These are phyloP conservation scores for Panthera tigris DNA, from an alignment of 2,113 vertebrate genomes.

Conservation along the genomic window DNA sequence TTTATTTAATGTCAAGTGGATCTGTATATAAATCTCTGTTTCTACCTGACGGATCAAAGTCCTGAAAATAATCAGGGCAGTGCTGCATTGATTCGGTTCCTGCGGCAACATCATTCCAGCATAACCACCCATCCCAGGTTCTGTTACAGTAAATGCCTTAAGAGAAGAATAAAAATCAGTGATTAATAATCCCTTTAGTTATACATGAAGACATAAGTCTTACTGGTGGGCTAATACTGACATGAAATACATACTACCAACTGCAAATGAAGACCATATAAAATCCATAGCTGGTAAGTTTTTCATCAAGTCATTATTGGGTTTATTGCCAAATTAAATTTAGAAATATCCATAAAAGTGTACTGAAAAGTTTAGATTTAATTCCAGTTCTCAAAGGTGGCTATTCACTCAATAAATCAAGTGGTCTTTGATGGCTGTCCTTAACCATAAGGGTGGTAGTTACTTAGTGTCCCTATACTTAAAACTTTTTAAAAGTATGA, in stretches of 20 bases:
- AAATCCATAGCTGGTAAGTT: neutral
- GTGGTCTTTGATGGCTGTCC: neutral
- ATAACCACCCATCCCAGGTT: constrained; percentile 99
- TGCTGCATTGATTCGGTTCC: constrained; percentile 90
- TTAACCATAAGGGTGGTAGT: neutral
- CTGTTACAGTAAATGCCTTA: constrained; percentile 92
- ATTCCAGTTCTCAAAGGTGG: neutral
- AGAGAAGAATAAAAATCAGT: neutral
- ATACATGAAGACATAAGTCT: neutral
- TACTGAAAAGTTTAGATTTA: neutral
- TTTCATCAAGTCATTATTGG: neutral
- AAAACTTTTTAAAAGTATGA: neutral
- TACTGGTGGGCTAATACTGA: neutral
- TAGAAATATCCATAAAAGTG: neutral
- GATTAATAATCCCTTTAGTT: no score
- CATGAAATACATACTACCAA: neutral
- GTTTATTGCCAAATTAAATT: neutral
- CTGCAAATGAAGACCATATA: neutral
- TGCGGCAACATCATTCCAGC: constrained; percentile 92
- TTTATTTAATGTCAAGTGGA: neutral
- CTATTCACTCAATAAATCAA: neutral
- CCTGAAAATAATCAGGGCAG: constrained; percentile 97
- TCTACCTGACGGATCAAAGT: constrained; percentile 96
- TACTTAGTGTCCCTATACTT: neutral
- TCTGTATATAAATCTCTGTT: neutral